A percentile compares a stretch with the other conserved stretches of the same genome.
These are phyloP conservation scores for Serranochromis macrocephalus DNA, from an alignment of 2,113 vertebrate species.

Conservation along the genomic window DNA sequence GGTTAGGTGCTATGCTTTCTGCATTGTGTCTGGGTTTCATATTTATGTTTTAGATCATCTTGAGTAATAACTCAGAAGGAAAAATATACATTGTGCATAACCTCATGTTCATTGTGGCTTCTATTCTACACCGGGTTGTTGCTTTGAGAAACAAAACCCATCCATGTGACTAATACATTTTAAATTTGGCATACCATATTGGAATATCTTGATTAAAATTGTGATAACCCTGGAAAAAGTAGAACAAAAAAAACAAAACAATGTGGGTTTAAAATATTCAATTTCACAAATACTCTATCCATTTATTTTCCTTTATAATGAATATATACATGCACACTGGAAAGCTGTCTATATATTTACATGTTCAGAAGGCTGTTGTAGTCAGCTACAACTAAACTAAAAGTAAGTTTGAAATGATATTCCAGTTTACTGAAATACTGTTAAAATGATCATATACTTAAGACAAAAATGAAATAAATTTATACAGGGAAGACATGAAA, in stretches of 20 bases:
- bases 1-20: not conserved
- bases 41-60: not conserved
- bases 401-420: not conserved
- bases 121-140: not conserved
- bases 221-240: not conserved
- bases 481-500: not conserved
- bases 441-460: not conserved
- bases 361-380: not conserved
- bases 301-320: not conserved
- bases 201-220: not conserved
- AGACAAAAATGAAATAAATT: not conserved
- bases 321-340: not conserved
- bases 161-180: not conserved
- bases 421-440: not conserved
- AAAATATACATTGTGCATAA: not conserved
- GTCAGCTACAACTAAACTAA: not conserved
- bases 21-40: not conserved
- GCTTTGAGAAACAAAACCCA: not conserved
- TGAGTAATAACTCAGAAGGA: not conserved
- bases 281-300: accelerated
- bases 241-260: not conserved
- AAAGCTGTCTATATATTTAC: not conserved
- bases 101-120: not conserved
- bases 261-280: not conserved
- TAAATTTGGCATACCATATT: not conserved